Evolutionary conservation across 2,888 invertebrate genomes (phyloP), one percentile per base, ranked within the genome.

Genomic region (Tetropium fuscum): DNA sequence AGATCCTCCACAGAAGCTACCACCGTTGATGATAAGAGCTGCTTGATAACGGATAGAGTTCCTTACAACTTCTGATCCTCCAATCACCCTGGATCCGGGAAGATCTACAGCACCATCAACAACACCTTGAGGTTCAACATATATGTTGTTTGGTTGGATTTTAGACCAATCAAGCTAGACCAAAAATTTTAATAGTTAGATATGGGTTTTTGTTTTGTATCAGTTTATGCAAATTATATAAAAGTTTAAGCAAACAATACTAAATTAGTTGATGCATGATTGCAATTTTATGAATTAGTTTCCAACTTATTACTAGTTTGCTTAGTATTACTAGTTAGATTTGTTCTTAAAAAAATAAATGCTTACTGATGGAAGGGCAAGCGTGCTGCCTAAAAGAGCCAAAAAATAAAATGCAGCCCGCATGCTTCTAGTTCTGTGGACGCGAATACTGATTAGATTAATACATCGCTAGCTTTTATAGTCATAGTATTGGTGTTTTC

Each of bases 1-100:
- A 3, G 63, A 43, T 7, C 63, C 65, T 8, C 60, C 57, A 47
- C 65, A 65, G 53, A 47, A 22, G 8, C 25, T 8, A 19, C 11
- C 7, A 0, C 45, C 48, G 25, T 47, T 48, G 25, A 53, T 48
- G 8, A 32, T 34, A 0, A 54, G 3, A 10, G 27, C 41, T 3
- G 20, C 49, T 16, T 43, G 43, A 25, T 54, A 54, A 7, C 54
- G 58, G 18, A 18, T 16, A 8, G 53, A 63, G 18, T 51, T 51
- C 1, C 8, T 16, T 0, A 10, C 1, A 5, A 20, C 51, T 15
- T 40, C 40, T 1, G 11, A 3, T 16, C 51, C 51, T 6, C 51
- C 40, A 22, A 38, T 25, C 8, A 38, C 10, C 18, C 51, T 15
- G 6, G 16, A 15, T 7, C 6, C 27, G 3, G 40, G 38, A 10